phyloP scores from a whole-genome alignment of 1,140 invertebrate species.

The Drosophila quadrilineata region DNA sequence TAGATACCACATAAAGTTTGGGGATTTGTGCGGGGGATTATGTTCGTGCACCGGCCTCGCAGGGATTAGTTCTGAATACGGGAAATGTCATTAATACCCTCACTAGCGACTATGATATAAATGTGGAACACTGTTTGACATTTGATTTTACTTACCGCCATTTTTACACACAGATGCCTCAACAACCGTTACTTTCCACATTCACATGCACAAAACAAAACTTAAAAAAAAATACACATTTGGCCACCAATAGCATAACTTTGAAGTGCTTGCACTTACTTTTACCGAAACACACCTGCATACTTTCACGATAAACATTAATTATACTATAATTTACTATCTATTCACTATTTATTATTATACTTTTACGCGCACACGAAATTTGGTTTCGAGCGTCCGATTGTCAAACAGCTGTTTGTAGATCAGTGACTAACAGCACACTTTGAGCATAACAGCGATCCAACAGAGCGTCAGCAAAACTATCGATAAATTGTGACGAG shows the following conservation, averaged over 20 bases:
- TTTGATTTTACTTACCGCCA: not conserved
- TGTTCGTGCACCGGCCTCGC: slow-evolving; percentile 12
- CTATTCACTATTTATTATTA: too few species aligned
- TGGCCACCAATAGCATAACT: too few species aligned
- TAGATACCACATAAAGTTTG: slow-evolving; percentile 46
- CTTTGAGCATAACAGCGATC: not conserved
- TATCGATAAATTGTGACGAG: not conserved
- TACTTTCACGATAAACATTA: too few species aligned
- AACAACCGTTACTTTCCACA: too few species aligned
- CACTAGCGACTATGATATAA: slow-evolving; percentile 3
- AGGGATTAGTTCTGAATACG: slow-evolving; percentile 36
- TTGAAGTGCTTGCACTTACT: too few species aligned
- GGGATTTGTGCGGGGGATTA: slow-evolving; percentile 52
- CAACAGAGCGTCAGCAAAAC: not conserved
- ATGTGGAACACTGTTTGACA: not conserved
- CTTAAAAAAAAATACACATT: too few species aligned
- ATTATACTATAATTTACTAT: too few species aligned
- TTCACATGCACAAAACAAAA: too few species aligned
- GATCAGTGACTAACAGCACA: not conserved
- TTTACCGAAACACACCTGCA: too few species aligned
- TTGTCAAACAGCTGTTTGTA: not conserved
- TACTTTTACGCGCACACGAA: slow-evolving; percentile 1
- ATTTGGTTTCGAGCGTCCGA: too few species aligned
- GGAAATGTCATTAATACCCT: slow-evolving; percentile 19
- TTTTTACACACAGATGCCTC: too few species aligned